Evolutionary conservation across 2,888 invertebrate genomes (phyloP), one percentile per base, ranked within the genome.

Genomic region (Archips xylosteana): DNA sequence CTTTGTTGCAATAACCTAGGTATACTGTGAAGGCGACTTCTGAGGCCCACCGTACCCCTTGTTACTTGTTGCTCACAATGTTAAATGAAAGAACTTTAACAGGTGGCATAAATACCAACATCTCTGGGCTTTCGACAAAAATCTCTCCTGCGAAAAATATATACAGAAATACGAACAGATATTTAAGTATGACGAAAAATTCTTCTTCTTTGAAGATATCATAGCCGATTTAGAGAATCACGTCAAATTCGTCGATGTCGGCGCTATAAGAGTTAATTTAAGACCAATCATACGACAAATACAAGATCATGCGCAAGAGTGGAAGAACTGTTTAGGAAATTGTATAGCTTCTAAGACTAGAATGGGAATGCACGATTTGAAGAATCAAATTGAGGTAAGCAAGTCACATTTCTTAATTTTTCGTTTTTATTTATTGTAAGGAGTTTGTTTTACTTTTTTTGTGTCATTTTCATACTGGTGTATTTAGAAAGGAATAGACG

Each of bases 121-220:
- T 82, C 90, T 98, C 13, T 98, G 98, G 98, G 95, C 96, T 0
- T 96, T 94, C 82, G 97, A 98, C 84, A 98, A 97, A 86, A 88
- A 93, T 70, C 89, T 95, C 10, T 96, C 96, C 2, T 97, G 97
- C 79, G 97, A 97, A 79, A 97, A 97, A 84, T 98, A 98, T 92
- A 95, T 97, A 0, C 94, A 95, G 62, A 96, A 96, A 76, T 80
- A 88, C 80, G 91, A 94, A 1, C 91, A 93, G 76, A 92, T 95
- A 36, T 84, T 85, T 54, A 95, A 96, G 76, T 98, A 97, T 87
- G 98, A 98, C 82, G 97, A 98, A 81, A 97, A 97, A 86, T 97
- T 99, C 82, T 96, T 96, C 87, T 97, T 97, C 87, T 98, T 98
- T 88, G 96, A 96, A 80, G 96, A 96, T 77, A 96, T 97, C 8